Percentiles rank a stretch among this genome's conserved stretches.
These are phyloP conservation scores for Dendrolimus punctatus DNA, from an alignment of 1,140 invertebrate genomes.

Conservation along the genomic window DNA sequence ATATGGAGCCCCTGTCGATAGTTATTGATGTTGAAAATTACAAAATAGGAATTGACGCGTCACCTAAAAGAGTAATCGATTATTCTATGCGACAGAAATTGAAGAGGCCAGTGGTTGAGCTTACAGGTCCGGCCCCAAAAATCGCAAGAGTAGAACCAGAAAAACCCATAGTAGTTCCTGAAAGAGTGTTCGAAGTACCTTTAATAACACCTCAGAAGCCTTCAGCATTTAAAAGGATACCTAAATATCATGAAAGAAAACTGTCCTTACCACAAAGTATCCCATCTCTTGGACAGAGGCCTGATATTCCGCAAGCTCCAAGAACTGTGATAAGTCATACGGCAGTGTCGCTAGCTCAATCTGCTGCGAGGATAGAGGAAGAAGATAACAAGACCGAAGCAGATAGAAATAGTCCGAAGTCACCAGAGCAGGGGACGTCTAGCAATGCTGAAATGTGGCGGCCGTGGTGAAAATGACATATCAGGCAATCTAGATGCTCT, in stretches of 20 bases:
- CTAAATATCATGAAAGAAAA: slow-evolving; percentile 33
- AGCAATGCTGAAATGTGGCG: slow-evolving; percentile 53
- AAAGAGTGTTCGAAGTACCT: slow-evolving; percentile 20
- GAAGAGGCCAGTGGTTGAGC: slow-evolving; percentile 39
- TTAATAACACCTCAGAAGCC: slow-evolving; percentile 23
- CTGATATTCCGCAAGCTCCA: slow-evolving; percentile 17
- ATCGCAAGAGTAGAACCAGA: slow-evolving; percentile 39
- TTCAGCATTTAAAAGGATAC: slow-evolving; percentile 33
- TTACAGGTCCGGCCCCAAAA: slow-evolving; percentile 39
- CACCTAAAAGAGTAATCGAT: slow-evolving; percentile 58
- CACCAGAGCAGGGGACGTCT: slow-evolving; percentile 42
- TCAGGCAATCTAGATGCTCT: no score
- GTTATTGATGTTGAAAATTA: slow-evolving; percentile 66
- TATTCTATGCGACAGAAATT: slow-evolving; percentile 56
- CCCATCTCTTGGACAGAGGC: slow-evolving; percentile 27
- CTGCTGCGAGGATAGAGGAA: slow-evolving; percentile 28
- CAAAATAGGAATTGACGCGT: slow-evolving; percentile 63
- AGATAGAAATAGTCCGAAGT: slow-evolving; percentile 28
- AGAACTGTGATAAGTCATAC: slow-evolving; percentile 61
- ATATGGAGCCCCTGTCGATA: slow-evolving; percentile 63
- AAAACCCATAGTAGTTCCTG: slow-evolving; percentile 14
- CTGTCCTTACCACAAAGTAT: slow-evolving; percentile 44
- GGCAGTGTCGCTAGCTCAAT: slow-evolving; percentile 48
- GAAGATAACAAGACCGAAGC: slow-evolving; percentile 11
- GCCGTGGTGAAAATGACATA: slow-evolving; percentile 39